Evolutionary conservation across 2,797 vertebrate genomes (phyloP).

Genomic region (Naso thynnoides): DNA sequence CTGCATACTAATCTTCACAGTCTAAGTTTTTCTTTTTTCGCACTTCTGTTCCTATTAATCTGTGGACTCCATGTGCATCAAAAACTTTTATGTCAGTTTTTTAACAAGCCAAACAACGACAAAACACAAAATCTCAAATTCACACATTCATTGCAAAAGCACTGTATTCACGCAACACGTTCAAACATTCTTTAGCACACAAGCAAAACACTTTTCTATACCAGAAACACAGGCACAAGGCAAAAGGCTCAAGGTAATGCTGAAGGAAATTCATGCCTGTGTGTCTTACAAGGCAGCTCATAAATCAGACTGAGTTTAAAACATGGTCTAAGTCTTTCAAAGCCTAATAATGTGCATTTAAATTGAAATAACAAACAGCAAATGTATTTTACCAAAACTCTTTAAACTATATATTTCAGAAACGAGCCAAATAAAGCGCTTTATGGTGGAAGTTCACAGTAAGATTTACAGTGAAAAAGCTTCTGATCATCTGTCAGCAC

Average conservation of each 20-base stretch:
- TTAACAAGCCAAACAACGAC: slow-evolving; percentile 29
- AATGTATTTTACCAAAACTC: slow-evolving; percentile 9
- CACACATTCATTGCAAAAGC: slow-evolving; percentile 65
- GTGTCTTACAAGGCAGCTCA: slow-evolving; percentile 14
- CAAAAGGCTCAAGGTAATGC: slow-evolving; percentile 11
- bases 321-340: slow-evolving; percentile 17
- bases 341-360: not conserved
- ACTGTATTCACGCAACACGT: slow-evolving; percentile 33
- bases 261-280: slow-evolving; percentile 3
- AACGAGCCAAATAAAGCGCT: slow-evolving; percentile 25
- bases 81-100: slow-evolving; percentile 3
- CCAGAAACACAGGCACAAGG: slow-evolving; percentile 61
- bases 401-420: slow-evolving; percentile 16
- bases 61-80: not conserved
- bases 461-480: slow-evolving; percentile 21
- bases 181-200: slow-evolving; percentile 40
- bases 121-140: slow-evolving; percentile 40
- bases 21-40: not conserved
- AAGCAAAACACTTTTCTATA: slow-evolving; percentile 32
- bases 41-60: not conserved
- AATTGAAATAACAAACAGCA: slow-evolving; percentile 18
- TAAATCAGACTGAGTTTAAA: slow-evolving; percentile 23
- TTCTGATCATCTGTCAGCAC: slow-evolving; percentile 30
- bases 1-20: slow-evolving; percentile 5
- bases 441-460: slow-evolving; percentile 41